phyloP scores from a whole-genome alignment of 2,797 vertebrate genomes.

The Pampus argenteus region DNA sequence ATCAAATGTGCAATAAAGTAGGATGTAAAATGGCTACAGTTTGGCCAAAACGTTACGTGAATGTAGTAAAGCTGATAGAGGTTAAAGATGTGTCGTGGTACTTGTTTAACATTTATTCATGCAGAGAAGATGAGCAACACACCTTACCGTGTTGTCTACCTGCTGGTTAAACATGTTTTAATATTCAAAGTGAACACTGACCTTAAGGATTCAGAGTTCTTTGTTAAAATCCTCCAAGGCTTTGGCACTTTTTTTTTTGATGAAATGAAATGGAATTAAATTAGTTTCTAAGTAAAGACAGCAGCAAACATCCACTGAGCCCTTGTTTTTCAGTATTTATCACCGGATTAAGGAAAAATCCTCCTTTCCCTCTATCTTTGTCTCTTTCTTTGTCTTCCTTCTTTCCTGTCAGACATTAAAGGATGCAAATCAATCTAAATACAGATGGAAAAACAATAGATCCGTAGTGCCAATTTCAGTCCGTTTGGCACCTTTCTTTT shows the following conservation, averaged over 20 bases:
- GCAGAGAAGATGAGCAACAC: neutral
- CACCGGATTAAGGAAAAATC: slow-evolving; percentile 6
- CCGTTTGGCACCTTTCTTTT: neutral
- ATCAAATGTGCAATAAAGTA: no score
- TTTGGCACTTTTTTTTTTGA: neutral
- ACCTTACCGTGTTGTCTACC: neutral
- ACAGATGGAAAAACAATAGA: neutral
- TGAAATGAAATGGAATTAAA: neutral
- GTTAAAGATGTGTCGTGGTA: no score
- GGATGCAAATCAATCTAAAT: slow-evolving; percentile 16
- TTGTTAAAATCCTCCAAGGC: neutral
- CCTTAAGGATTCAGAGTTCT: neutral
- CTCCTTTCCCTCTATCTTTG: slow-evolving; percentile 12
- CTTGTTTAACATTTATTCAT: slow-evolving; percentile 22
- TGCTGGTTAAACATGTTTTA: slow-evolving; percentile 13
- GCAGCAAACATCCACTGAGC: neutral
- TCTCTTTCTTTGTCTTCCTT: slow-evolving; percentile 2
- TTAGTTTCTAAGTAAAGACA: neutral
- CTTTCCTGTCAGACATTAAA: slow-evolving; percentile 10
- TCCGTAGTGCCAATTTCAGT: neutral
- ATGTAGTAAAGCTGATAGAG: neutral
- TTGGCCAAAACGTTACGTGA: no score
- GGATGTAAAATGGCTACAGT: no score
- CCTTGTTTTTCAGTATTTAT: slow-evolving; percentile 6
- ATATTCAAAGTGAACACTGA: slow-evolving; percentile 11